Evolutionary conservation across 2,113 vertebrate species (phyloP).

Genomic region (Peromyscus polionotus): DNA sequence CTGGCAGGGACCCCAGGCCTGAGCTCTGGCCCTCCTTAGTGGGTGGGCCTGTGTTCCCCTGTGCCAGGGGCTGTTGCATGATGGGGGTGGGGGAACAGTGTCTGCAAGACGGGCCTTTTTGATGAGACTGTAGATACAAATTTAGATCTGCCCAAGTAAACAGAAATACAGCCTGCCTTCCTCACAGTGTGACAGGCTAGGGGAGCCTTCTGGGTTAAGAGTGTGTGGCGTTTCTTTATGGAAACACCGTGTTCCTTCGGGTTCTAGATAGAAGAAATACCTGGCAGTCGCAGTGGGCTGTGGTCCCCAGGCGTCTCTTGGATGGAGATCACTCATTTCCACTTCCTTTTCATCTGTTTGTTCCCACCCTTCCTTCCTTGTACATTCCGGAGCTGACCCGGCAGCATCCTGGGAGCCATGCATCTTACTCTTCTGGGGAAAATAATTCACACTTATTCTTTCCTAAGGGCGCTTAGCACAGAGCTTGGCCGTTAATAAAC

Average conservation of each 20-base stretch:
- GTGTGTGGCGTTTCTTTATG: constrained; percentile 18
- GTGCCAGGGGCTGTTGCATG: background rate
- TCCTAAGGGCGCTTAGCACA: background rate
- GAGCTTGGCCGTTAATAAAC: background rate
- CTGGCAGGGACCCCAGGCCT: background rate
- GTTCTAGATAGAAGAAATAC: background rate
- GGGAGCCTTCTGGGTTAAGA: constrained; percentile 4
- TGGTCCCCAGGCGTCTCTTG: background rate
- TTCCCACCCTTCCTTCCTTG: background rate
- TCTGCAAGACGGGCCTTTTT: background rate
- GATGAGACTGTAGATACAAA: background rate
- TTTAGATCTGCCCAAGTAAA: constrained; percentile 57
- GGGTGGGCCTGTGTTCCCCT: background rate
- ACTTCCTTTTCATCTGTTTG: background rate
- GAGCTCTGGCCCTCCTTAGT: background rate
- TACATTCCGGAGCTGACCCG: constrained; percentile 8
- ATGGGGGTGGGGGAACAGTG: background rate
- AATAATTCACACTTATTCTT: constrained; percentile 29
- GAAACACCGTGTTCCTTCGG: constrained; percentile 25
- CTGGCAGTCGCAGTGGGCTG: background rate
- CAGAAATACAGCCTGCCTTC: background rate
- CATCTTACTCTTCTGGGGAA: background rate
- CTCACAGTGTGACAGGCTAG: background rate
- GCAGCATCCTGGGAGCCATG: background rate
- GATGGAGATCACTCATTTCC: background rate